A percentile compares a stretch with the other conserved stretches of the same genome.
These are phyloP conservation scores for Miltochrista miniata DNA, from an alignment of 2,888 invertebrate genomes.

Conservation along the genomic window DNA sequence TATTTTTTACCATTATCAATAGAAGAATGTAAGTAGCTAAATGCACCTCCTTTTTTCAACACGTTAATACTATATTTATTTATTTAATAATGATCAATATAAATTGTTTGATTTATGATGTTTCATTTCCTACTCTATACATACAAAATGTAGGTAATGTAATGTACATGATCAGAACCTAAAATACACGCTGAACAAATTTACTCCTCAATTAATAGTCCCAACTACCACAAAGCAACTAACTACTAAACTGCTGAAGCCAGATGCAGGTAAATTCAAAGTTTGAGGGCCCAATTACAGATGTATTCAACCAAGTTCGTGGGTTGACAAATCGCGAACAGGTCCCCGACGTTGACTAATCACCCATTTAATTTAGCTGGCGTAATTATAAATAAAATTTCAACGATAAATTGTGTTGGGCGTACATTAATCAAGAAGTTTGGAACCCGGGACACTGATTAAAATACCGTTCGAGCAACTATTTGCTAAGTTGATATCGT, in stretches of 20 bases:
- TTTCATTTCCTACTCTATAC: too few species aligned
- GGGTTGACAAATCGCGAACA: conserved; percentile 81
- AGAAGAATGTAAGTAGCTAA: too few species aligned
- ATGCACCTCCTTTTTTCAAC: too few species aligned
- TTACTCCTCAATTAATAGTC: conserved; percentile 61
- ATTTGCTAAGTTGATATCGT: conserved; percentile 80
- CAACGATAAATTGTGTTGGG: conserved; percentile 77
- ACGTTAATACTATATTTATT: too few species aligned
- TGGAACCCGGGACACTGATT: conserved; percentile 76
- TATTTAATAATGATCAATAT: too few species aligned
- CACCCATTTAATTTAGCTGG: conserved; percentile 77
- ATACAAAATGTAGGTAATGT: too few species aligned
- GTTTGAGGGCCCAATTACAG: conserved; percentile 77
- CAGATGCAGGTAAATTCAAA: conserved; percentile 69
- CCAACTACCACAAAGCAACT: conserved; percentile 53
- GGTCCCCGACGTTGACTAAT: conserved; percentile 81
- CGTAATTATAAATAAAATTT: conserved; percentile 84
- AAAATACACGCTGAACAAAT: conserved; percentile 47
- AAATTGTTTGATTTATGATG: too few species aligned
- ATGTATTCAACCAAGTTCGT: conserved; percentile 73
- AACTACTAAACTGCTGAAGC: conserved; percentile 60
- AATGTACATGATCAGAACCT: background rate
- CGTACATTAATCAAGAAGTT: conserved; percentile 84
- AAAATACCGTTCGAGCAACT: conserved; percentile 82
- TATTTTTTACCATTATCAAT: background rate